A percentile compares a stretch with the other conserved stretches of the same genome.
Conservation (phyloP, 2,113 vertebrate species). For the human (Homo sapiens) region GRCh38 chr11:10186001-10186500, state of each 20-base stretch:
- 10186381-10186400: too few species aligned
- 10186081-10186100: not conserved
- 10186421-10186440: too few species aligned
- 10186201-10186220: not conserved
- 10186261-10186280: too few species aligned
- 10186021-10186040: conserved; percentile 42
- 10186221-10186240: not conserved
- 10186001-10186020: not conserved
- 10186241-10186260: not conserved
- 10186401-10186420: too few species aligned
- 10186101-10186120: not conserved
- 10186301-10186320: too few species aligned
- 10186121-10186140: not conserved
- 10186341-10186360: too few species aligned
- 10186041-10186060: not conserved
- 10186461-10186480: too few species aligned
- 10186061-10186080: not conserved
- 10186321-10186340: too few species aligned
- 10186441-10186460: too few species aligned
- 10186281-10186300: too few species aligned
- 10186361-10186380: too few species aligned
- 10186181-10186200: not conserved
- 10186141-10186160: not conserved
- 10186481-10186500: too few species aligned
- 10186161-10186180: not conserved